Evolutionary conservation across 2,113 vertebrate species (phyloP), one percentile per base, ranked within the genome.

Genomic region (Myxocyprinus asiaticus): DNA sequence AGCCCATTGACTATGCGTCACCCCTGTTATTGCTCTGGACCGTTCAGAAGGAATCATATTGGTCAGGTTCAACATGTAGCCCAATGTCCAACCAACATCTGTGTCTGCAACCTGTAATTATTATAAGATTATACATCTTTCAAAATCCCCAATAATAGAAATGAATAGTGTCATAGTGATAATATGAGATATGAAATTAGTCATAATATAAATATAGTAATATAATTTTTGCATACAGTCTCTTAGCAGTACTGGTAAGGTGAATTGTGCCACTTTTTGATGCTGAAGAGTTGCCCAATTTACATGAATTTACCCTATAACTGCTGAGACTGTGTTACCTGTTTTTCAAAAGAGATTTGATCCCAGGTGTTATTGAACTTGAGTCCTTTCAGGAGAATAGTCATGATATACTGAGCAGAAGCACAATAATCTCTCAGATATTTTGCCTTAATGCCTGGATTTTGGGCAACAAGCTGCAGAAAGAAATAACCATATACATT

Each of bases 381-480:
- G 50, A 86, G 94, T 73, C 92, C 95, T 0, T 90, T 82, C 0
- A 90, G 74, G 44, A 95, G 91, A 11, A 95, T 87, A 0, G 77
- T 86, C 71, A 92, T 90, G 48, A 76, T 74, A 42, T 94, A 95
- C 5, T 91, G 81, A 67, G 84, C 89, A 0, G 88, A 87, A 9
- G 89, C 43, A 0, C 95, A 96, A 76, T 92, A 77, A 0, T 93
- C 90, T 4, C 33, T 83, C 4, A 94, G 90, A 17, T 76, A 87
- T 11, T 75, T 83, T 22, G 58, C 82, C 44, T 74, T 88, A 0
- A 2, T 44, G 0, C 0, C 8, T 12, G 89, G 88, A 77, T 89
- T 85, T 48, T 87, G 4, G 9, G 55, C 0, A 75, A 84, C 56
- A 74, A 93, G 61, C 92, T 94, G 77, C 8, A 65, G 50, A 64